phyloP scores from a whole-genome alignment of 2,113 vertebrate genomes.

The Thymallus thymallus region DNA sequence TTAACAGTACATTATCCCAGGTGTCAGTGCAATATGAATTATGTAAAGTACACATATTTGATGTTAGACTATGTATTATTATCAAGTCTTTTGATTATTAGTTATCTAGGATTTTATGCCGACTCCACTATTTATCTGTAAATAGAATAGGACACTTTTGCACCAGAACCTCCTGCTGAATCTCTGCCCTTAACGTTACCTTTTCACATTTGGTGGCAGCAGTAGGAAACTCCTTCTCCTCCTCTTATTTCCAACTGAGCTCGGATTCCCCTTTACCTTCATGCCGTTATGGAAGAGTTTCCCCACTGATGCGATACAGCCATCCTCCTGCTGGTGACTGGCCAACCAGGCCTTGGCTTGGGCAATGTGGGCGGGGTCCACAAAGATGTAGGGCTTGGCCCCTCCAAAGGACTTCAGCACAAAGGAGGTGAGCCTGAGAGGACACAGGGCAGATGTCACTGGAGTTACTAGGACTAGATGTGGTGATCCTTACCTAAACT shows the following conservation, averaged over 20 bases:
- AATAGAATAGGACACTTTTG: background rate
- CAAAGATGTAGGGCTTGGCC: slow-evolving; percentile 73
- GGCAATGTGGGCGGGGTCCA: slow-evolving; percentile 67
- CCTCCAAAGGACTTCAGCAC: slow-evolving; percentile 85
- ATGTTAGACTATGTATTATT: too few relatives aligned
- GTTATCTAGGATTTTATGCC: too few relatives aligned
- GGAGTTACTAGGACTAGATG: too few relatives aligned
- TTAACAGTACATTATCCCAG: too few relatives aligned
- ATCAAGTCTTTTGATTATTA: too few relatives aligned
- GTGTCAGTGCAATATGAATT: too few relatives aligned
- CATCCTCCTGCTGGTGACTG: slow-evolving; percentile 61
- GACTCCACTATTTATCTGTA: too few relatives aligned
- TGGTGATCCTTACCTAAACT: too few relatives aligned
- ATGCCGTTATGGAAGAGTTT: slow-evolving; percentile 77
- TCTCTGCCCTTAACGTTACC: background rate
- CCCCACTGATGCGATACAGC: slow-evolving; percentile 80
- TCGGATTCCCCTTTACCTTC: slow-evolving; percentile 71
- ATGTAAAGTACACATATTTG: too few relatives aligned
- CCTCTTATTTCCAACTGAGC: background rate
- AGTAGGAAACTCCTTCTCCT: too few relatives aligned
- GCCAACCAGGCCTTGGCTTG: slow-evolving; percentile 75
- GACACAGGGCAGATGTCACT: background rate
- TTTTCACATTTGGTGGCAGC: background rate
- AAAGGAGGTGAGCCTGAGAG: slow-evolving; percentile 82
- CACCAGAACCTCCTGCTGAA: background rate